Evolutionary conservation across 1,140 invertebrate species (phyloP), one percentile per base, ranked within the genome.

Genomic region (Archegozetes longisetosus): DNA sequence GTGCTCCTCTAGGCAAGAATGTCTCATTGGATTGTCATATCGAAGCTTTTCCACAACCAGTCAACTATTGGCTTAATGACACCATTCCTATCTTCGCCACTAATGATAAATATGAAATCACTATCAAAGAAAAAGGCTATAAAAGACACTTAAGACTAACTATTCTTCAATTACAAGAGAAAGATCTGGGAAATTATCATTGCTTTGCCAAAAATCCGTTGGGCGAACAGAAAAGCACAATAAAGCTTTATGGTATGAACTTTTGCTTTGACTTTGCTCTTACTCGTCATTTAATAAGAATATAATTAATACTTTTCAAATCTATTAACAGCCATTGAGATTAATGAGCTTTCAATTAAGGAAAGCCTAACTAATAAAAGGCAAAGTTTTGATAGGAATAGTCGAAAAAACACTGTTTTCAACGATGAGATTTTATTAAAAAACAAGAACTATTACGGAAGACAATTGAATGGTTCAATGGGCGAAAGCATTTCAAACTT

Each of bases 121-220:
- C 53, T 3, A 61, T 59, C 22, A 64, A 61, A 26, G 64, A 68
- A 28, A 65, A 62, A 52, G 58, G 58, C 22, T 67, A 67, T 53
- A 67, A 67, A 58, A 49, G 63, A 1, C 49, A 62, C 4, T 62
- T 67, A 60, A 28, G 46, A 13, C 53, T 68, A 3, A 64, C 52
- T 0, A 64, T 68, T 2, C 29, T 53, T 29, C 40, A 61, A 24
- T 23, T 68, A 1, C 25, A 61, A 26, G 56, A 52, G 0, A 51
- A 80, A 20, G 90, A 96, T 71, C 80, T 85, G 48, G 89, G 89
- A 20, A 81, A 81, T 0, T 93, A 92, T 74, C 77, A 85, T 66
- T 96, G 91, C 69, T 83, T 89, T 48, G 87, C 89, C 6, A 88
- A 90, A 67, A 96, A 94, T 75, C 86, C 86, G 2, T 75, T 93